Evolutionary conservation across 2,113 vertebrate species (phyloP).

Genomic region (Calidris pugnax): DNA sequence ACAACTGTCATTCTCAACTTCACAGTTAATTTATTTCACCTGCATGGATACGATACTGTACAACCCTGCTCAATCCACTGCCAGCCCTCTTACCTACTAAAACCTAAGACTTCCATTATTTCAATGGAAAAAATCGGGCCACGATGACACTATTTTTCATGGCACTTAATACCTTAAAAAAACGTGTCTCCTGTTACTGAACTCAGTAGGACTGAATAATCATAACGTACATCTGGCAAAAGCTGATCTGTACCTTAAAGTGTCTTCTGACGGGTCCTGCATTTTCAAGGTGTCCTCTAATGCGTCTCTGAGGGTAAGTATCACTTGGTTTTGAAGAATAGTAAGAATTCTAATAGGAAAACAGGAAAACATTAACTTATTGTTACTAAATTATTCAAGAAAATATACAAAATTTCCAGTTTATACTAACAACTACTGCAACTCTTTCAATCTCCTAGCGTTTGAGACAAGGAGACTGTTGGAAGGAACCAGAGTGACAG

Average conservation of each 20-base stretch:
- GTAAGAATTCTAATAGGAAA: constrained; percentile 64
- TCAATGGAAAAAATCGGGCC: neutral
- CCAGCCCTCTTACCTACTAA: neutral
- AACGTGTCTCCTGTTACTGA: neutral
- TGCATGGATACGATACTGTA: neutral
- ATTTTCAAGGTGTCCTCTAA: constrained; percentile 62
- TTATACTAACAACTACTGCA: neutral
- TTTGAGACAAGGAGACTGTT: neutral
- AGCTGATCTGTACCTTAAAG: constrained; percentile 68
- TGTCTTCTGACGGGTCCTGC: constrained; percentile 53
- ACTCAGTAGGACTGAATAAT: neutral
- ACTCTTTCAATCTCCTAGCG: neutral
- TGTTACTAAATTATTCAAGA: neutral
- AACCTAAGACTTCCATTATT: neutral
- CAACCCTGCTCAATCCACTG: neutral
- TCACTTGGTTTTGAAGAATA: constrained; percentile 58
- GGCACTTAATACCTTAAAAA: neutral
- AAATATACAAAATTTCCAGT: neutral
- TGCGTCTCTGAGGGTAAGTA: constrained; percentile 10
- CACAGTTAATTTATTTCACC: neutral
- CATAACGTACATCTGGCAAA: neutral
- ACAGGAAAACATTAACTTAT: constrained; percentile 40
- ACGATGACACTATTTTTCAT: neutral
- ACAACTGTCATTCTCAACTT: neutral
- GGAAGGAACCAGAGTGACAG: neutral